phyloP scores from a whole-genome alignment of 35 echinoderm and acorn worm genomes.

The Strongylocentrotus purpuratus region DNA sequence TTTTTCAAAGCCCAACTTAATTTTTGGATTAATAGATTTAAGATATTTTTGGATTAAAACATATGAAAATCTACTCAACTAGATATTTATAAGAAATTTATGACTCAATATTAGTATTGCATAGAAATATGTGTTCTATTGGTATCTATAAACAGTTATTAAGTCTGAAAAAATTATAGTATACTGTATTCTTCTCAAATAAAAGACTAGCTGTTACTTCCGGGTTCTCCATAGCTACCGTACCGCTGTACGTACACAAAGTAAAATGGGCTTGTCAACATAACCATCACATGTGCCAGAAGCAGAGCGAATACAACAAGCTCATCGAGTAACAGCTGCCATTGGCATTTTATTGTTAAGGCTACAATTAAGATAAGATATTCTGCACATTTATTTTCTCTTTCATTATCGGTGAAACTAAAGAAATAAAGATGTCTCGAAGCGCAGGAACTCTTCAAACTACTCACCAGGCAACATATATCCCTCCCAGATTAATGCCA shows the following conservation, averaged over 20 bases:
- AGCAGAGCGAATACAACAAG: background rate
- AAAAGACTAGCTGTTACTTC: background rate
- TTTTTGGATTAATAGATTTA: background rate
- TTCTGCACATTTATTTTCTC: background rate
- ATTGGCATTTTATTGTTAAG: background rate
- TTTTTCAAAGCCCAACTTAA: background rate
- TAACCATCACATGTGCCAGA: background rate
- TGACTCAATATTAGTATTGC: background rate
- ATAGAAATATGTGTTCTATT: background rate
- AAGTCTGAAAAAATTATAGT: background rate
- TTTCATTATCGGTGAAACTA: background rate
- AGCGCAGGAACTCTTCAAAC: slow-evolving; percentile 93
- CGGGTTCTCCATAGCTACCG: slow-evolving; percentile 19
- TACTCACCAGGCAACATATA: slow-evolving; percentile 89
- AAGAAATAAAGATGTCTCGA: slow-evolving; percentile 75
- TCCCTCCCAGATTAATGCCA: slow-evolving; percentile 93
- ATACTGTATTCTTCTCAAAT: background rate
- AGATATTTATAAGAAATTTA: background rate
- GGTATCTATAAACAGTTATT: background rate
- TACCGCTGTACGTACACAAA: slow-evolving; percentile 19
- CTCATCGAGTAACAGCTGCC: slow-evolving; percentile 1
- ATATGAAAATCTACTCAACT: background rate
- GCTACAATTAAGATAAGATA: background rate
- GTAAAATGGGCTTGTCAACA: background rate
- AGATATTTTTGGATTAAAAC: background rate